Evolutionary conservation across 2,797 vertebrate species (phyloP).

Genomic region (Hybognathus amarus): DNA sequence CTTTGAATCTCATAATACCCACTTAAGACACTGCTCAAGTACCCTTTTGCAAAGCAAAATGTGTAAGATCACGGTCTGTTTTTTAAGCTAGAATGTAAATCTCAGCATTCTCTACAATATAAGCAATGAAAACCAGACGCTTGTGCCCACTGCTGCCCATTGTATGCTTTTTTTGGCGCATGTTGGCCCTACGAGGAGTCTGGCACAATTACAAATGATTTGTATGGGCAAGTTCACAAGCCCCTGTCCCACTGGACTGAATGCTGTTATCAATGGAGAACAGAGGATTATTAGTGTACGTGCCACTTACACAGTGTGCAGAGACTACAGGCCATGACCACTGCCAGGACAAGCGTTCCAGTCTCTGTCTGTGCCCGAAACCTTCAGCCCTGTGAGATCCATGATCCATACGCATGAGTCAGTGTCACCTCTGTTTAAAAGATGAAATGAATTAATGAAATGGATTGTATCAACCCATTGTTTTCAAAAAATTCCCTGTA

Average conservation of each 20-base stretch:
- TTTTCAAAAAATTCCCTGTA: background rate
- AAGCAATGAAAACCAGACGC: background rate
- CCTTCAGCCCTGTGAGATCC: conserved; percentile 31
- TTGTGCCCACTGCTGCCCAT: background rate
- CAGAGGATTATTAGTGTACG: conserved; percentile 53
- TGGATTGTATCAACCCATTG: background rate
- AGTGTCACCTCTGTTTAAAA: conserved; percentile 49
- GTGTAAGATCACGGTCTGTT: conserved; percentile 28
- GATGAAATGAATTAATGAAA: conserved; percentile 49
- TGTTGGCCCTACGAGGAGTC: conserved; percentile 14
- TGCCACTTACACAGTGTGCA: conserved; percentile 46
- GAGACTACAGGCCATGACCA: conserved; percentile 52
- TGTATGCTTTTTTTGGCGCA: background rate
- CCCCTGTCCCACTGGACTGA: conserved; percentile 10
- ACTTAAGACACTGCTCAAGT: conserved; percentile 36
- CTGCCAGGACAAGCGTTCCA: conserved; percentile 24
- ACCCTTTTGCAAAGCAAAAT: conserved; percentile 40
- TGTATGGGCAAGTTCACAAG: conserved; percentile 53
- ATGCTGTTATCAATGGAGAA: conserved; percentile 47
- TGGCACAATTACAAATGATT: conserved; percentile 52
- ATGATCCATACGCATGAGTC: conserved; percentile 54
- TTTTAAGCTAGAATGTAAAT: conserved; percentile 10
- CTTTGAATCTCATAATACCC: conserved; percentile 37
- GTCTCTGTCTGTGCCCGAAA: conserved; percentile 48
- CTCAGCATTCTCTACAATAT: conserved; percentile 11